Conservation (phyloP, 2,113 vertebrate species). For the Hiodon tergisus region DNA sequence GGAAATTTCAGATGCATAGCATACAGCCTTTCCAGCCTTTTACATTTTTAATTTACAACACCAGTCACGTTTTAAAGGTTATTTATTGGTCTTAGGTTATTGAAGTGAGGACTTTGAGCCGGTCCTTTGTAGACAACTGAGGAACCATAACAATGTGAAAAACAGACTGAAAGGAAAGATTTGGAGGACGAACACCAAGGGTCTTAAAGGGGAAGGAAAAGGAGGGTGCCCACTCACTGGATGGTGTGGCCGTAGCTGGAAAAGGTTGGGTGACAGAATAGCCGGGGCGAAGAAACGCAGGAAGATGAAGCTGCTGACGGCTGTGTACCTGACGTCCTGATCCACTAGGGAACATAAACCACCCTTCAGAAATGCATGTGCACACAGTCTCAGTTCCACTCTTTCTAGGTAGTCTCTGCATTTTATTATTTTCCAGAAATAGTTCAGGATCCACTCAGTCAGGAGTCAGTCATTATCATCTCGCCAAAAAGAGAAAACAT, state of each 20-base stretch:
- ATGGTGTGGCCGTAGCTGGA: conserved; percentile 90
- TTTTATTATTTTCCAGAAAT: no score
- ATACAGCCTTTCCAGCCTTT: no score
- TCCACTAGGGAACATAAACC: conserved; percentile 63
- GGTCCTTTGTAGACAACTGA: not conserved
- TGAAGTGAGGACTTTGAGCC: not conserved
- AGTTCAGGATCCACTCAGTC: no score
- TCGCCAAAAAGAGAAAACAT: no score
- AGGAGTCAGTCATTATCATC: no score
- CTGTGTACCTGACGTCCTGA: conserved; percentile 89
- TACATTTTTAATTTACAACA: no score
- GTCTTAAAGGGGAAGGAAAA: not conserved
- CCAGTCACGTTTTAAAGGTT: no score
- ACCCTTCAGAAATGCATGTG: not conserved
- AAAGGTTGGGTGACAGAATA: conserved; percentile 94
- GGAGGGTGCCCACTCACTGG: conserved; percentile 70
- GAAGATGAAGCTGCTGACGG: conserved; percentile 97
- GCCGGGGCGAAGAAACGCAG: conserved; percentile 95
- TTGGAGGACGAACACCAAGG: not conserved
- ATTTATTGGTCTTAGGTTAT: no score
- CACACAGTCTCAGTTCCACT: not conserved
- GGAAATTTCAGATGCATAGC: no score
- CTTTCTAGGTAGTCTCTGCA: no score
- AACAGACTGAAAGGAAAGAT: not conserved
- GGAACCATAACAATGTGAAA: no score